phyloP scores from a whole-genome alignment of 2,113 vertebrate genomes.

The Formicarius rufipectus region DNA sequence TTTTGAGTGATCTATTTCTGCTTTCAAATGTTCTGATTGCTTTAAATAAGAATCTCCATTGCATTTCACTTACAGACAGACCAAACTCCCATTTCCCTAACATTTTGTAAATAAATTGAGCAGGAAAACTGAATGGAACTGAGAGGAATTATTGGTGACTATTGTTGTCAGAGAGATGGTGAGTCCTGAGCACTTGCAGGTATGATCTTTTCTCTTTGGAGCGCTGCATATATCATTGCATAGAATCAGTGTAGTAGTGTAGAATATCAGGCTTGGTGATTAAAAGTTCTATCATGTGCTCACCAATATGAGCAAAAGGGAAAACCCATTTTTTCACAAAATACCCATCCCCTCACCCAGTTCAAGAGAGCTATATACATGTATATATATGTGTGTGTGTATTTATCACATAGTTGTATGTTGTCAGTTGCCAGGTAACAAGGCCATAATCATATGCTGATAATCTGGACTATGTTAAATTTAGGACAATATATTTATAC shows the following conservation, averaged over 20 bases:
- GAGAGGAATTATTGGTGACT: background rate
- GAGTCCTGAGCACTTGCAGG: background rate
- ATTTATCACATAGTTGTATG: background rate
- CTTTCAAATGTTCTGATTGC: background rate
- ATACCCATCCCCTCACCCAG: background rate
- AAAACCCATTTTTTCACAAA: background rate
- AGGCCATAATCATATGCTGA: background rate
- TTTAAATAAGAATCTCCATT: background rate
- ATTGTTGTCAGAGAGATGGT: background rate
- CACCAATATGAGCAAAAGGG: background rate
- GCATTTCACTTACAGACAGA: background rate
- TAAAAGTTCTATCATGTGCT: background rate
- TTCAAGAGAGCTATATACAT: background rate
- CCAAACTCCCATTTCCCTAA: fast-evolving
- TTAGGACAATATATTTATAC: background rate
- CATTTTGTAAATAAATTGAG: background rate
- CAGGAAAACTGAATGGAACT: background rate
- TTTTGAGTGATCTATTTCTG: background rate
- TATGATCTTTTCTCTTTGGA: background rate
- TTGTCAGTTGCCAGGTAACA: background rate
- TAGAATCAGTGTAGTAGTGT: background rate
- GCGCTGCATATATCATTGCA: background rate
- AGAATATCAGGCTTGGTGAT: background rate
- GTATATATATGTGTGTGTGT: background rate
- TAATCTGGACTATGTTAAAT: background rate